phyloP scores from a whole-genome alignment of 1,140 invertebrate genomes.

The Atopsyche davidsoni region DNA sequence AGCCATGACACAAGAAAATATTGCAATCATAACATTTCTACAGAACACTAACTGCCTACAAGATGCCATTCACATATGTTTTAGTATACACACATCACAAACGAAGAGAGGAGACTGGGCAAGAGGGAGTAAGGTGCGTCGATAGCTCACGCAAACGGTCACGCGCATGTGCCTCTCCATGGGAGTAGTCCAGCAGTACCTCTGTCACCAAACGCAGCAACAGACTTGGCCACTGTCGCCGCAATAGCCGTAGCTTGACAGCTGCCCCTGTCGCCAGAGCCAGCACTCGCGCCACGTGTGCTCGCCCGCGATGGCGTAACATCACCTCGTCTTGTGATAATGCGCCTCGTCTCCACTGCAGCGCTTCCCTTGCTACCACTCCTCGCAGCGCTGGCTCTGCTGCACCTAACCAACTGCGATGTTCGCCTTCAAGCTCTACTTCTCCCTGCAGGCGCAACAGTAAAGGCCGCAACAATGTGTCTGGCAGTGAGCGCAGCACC shows the following conservation, averaged over 20 bases:
- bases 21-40: too few relatives aligned
- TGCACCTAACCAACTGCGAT: slow-evolving; percentile 65
- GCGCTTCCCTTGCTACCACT: slow-evolving; percentile 78
- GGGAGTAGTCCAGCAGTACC: slow-evolving; percentile 67
- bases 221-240: slow-evolving; percentile 66
- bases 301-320: slow-evolving; percentile 62
- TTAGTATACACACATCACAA: too few relatives aligned
- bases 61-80: too few relatives aligned
- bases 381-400: slow-evolving; percentile 69
- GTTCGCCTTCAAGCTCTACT: slow-evolving; percentile 36
- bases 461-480: slow-evolving; percentile 66
- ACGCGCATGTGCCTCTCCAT: slow-evolving; percentile 72
- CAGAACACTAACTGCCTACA: too few relatives aligned
- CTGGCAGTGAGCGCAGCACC: slow-evolving; percentile 70
- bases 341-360: slow-evolving; percentile 68
- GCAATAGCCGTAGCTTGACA: slow-evolving; percentile 64
- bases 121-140: neutral
- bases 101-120: too few relatives aligned
- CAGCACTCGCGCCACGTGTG: slow-evolving; percentile 60
- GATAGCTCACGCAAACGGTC: slow-evolving; percentile 38
- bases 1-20: too few relatives aligned
- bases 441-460: slow-evolving; percentile 53
- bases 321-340: slow-evolving; percentile 62
- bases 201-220: slow-evolving; percentile 67
- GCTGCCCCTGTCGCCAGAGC: slow-evolving; percentile 66